phyloP scores from a whole-genome alignment of 2,797 vertebrate species.

The Vipera latastei region DNA sequence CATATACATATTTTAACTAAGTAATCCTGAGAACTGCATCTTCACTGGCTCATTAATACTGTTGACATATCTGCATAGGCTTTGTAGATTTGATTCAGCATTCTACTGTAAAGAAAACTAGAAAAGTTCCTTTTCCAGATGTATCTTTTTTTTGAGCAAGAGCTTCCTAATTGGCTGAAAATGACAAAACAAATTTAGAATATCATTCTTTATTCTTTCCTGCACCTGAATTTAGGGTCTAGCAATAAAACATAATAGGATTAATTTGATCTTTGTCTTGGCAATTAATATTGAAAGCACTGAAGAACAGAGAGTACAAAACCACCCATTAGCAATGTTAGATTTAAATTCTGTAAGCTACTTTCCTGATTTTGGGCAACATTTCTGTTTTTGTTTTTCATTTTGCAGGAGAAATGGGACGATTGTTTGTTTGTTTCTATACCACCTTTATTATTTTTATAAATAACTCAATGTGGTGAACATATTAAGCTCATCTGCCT shows the following conservation, averaged over 20 bases:
- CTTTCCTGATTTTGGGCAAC: background rate
- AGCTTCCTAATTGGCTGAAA: background rate
- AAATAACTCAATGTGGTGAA: background rate
- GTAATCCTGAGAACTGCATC: conserved; percentile 41
- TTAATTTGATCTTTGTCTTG: conserved; percentile 10
- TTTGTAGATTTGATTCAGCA: background rate
- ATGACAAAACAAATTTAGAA: background rate
- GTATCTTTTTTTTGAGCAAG: background rate
- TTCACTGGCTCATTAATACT: conserved; percentile 6
- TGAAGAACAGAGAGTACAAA: background rate
- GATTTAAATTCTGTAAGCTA: background rate
- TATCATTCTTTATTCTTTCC: background rate
- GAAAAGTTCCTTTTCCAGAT: background rate
- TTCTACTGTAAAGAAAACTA: background rate
- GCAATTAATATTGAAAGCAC: background rate
- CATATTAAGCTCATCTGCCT: background rate
- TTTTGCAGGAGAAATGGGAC: background rate
- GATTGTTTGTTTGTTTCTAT: background rate
- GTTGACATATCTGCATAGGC: background rate
- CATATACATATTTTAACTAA: background rate
- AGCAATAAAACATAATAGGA: conserved; percentile 10
- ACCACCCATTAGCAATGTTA: background rate
- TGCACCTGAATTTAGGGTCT: background rate
- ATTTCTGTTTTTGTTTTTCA: background rate
- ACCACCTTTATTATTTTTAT: background rate